phyloP scores from a whole-genome alignment of 1,140 invertebrate species.

The Tigriopus japonicus region DNA sequence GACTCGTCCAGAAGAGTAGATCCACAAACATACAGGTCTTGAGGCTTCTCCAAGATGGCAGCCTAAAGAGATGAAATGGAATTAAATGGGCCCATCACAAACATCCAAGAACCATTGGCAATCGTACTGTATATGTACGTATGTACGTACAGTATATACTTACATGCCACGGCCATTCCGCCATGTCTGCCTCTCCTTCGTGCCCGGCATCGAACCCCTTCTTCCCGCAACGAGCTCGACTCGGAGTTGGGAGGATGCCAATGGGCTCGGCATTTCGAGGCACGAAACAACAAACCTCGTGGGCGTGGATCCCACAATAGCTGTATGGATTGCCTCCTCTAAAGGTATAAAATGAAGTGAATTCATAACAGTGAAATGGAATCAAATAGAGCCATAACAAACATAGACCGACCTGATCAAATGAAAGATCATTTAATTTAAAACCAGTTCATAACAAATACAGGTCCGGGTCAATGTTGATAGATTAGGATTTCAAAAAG shows the following conservation, averaged over 20 bases:
- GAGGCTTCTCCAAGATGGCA: constrained; percentile 27
- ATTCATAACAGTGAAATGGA: too few species aligned
- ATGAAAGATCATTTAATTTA: too few species aligned
- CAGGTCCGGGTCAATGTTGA: too few species aligned
- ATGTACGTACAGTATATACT: constrained; percentile 19
- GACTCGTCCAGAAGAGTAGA: constrained; percentile 32
- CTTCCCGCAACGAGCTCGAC: constrained; percentile 15
- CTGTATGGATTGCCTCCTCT: constrained; percentile 26
- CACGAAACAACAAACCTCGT: constrained; percentile 29
- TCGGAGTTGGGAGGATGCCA: constrained; percentile 22
- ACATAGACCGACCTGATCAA: too few species aligned
- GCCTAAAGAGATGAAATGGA: constrained; percentile 22
- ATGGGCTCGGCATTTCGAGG: constrained; percentile 21
- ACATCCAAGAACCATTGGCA: background rate
- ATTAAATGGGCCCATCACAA: constrained; percentile 1
- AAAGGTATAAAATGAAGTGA: constrained; percentile 2
- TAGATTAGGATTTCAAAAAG: too few species aligned
- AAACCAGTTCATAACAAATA: too few species aligned
- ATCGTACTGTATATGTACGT: background rate
- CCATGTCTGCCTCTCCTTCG: constrained; percentile 26
- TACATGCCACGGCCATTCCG: constrained; percentile 33
- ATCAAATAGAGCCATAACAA: too few species aligned
- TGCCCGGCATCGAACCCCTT: constrained; percentile 23
- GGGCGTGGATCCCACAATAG: constrained; percentile 27
- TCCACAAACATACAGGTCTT: constrained; percentile 33